Conservation (phyloP, 1,140 invertebrate species). For the Lithobius niger region DNA sequence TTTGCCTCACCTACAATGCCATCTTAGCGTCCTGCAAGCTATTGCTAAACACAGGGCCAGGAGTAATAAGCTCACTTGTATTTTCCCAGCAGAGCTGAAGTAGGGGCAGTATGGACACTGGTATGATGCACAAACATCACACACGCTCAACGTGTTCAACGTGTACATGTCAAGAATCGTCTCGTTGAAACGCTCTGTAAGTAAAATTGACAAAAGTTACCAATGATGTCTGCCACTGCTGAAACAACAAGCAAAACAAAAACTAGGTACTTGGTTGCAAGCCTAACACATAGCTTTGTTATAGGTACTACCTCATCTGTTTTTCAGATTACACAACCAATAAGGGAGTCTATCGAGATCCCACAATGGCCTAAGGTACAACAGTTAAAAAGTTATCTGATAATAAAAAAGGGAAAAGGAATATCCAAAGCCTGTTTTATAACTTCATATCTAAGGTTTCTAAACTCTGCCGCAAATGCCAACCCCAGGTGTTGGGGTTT, state of each 20-base stretch:
- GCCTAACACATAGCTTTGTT: neutral
- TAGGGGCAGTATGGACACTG: conserved; percentile 48
- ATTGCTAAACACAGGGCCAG: too few relatives aligned
- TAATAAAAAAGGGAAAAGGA: too few relatives aligned
- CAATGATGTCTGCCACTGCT: neutral
- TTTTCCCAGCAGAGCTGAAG: conserved; percentile 24
- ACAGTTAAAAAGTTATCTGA: too few relatives aligned
- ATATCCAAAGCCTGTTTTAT: too few relatives aligned
- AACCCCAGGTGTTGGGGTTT: too few relatives aligned
- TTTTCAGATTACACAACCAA: neutral
- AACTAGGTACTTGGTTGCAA: neutral
- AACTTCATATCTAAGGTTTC: too few relatives aligned
- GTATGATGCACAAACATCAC: conserved; percentile 48
- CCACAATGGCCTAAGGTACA: neutral
- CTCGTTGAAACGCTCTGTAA: conserved; percentile 42
- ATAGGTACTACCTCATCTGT: neutral
- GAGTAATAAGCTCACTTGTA: neutral
- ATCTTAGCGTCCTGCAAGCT: too few relatives aligned
- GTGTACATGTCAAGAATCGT: conserved; percentile 40
- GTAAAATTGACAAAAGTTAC: conserved; percentile 14
- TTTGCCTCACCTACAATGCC: too few relatives aligned
- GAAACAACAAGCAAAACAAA: neutral
- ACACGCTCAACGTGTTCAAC: conserved; percentile 43
- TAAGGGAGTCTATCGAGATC: neutral
- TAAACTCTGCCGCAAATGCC: too few relatives aligned